Conservation (phyloP, 1,140 invertebrate species). For the Epicauta chinensis region DNA sequence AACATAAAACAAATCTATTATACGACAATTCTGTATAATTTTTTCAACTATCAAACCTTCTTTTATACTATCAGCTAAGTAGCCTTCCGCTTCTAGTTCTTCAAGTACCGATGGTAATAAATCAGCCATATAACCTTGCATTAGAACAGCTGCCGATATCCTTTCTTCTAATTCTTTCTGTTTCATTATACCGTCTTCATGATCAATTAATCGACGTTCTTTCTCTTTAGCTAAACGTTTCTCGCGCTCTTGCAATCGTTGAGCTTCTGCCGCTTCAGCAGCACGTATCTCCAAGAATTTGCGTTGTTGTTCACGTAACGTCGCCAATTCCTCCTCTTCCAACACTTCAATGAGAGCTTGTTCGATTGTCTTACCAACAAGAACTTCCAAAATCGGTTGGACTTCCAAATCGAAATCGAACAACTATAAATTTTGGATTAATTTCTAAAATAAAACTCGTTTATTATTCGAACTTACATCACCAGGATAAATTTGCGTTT, state of each 20-base stretch:
- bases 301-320: slow-evolving; percentile 69
- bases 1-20: slow-evolving; percentile 12
- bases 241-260: slow-evolving; percentile 68
- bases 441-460: slow-evolving; percentile 1
- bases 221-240: slow-evolving; percentile 48
- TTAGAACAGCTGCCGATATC: slow-evolving; percentile 71
- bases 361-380: slow-evolving; percentile 83
- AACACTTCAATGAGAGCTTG: slow-evolving; percentile 78
- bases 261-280: slow-evolving; percentile 69
- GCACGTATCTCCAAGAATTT: slow-evolving; percentile 69
- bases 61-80: slow-evolving; percentile 64
- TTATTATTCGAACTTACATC: slow-evolving; percentile 55
- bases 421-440: slow-evolving; percentile 45
- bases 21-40: slow-evolving; percentile 3
- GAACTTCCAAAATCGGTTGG: slow-evolving; percentile 75
- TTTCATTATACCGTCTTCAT: slow-evolving; percentile 47
- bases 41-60: slow-evolving; percentile 46
- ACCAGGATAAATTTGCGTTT: slow-evolving; percentile 80
- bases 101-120: slow-evolving; percentile 77
- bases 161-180: slow-evolving; percentile 70
- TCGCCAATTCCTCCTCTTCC: slow-evolving; percentile 69
- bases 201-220: slow-evolving; percentile 52
- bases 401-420: slow-evolving; percentile 88
- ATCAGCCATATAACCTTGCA: slow-evolving; percentile 76
- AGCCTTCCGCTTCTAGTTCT: slow-evolving; percentile 68